A percentile compares a stretch with the other conserved stretches of the same genome.
Conservation (phyloP, 2,113 vertebrate species). For the Leuciscus idus region DNA sequence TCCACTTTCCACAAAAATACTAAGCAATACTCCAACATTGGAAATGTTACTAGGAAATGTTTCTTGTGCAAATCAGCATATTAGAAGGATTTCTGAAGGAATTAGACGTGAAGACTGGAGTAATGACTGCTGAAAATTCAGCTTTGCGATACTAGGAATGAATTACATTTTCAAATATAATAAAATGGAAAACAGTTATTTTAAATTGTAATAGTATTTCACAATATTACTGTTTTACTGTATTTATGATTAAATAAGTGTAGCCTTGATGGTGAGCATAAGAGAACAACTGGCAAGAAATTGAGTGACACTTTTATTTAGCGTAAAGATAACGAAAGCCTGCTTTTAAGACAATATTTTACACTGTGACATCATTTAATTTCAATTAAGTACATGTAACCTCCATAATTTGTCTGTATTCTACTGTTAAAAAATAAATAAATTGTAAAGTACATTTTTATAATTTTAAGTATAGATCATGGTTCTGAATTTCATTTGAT, state of each 20-base stretch:
- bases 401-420: no score
- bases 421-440: no score
- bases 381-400: no score
- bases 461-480: no score
- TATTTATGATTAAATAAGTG: neutral
- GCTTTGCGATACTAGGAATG: neutral
- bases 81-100: neutral
- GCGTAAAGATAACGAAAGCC: no score
- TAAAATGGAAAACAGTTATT: neutral
- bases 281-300: neutral
- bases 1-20: neutral
- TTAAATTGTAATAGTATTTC: neutral
- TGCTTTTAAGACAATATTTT: no score
- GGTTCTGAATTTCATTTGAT: no score
- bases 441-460: no score
- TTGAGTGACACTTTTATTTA: no score
- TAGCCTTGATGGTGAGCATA: neutral
- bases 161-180: neutral
- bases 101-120: neutral
- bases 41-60: neutral
- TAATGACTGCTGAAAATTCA: neutral
- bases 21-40: neutral
- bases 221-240: neutral
- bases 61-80: neutral
- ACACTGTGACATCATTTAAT: no score